Evolutionary conservation across 1,140 invertebrate species (phyloP), one percentile per base, ranked within the genome.

Genomic region (Pogonognathellus flavescens): DNA sequence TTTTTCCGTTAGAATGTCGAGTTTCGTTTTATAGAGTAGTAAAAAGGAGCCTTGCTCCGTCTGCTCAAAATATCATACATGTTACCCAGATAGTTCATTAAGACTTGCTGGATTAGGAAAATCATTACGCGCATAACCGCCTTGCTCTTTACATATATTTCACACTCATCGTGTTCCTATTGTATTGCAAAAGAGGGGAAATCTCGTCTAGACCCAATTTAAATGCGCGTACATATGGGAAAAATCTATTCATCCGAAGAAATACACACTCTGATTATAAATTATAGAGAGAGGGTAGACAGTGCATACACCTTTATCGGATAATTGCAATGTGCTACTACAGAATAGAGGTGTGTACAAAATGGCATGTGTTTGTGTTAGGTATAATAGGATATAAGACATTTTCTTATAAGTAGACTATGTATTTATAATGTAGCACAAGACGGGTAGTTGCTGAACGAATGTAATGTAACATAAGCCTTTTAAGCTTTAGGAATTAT

Each of bases 51-150:
- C 31, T 6, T 41, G 31, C 31, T 20, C 59, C 59, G 59, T 31
- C 62, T 1, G 62, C 25, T 70, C 25, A 20, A 76, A 76, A 76
- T 76, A 76, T 50, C 41, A 76, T 76, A 31, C 70, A 76, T 31
- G 70, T 76, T 76, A 76, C 41, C 70, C 16, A 76, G 70, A 76
- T 76, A 76, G 49, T 31, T 76, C 70, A 76, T 76, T 76, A 76
- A 76, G 41, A 18, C 70, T 13, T 31, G 31, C 7, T 50, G 41
- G 41, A 25, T n/a, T 18, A 76, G 22, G 1, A 76, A 76, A 76
- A 31, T 76, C 70, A 50, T 76, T 76, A 76, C 62, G 22, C 20
- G 62, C 13, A 76, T 50, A 49, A 76, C 70, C 11, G 25, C 62
- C 62, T 25, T 66, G 14, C 22, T 25, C 62, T 25, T 2, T 25